These are phyloP conservation scores for Drosophila malerkotliana DNA, from an alignment of 1,140 invertebrate species.

Conservation along the genomic window DNA sequence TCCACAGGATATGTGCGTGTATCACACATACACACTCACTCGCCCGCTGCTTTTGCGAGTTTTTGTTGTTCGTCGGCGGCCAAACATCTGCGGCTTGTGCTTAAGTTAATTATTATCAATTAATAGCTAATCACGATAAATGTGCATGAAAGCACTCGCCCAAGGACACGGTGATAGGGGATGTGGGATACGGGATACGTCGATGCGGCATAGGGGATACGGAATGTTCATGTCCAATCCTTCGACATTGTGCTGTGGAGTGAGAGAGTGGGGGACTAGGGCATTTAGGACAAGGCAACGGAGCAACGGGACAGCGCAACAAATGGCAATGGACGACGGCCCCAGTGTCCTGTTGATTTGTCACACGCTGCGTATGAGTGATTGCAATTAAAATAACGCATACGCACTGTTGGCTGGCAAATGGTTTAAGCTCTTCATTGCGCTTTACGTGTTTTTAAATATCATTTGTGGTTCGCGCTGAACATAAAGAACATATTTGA, in stretches of 20 bases:
- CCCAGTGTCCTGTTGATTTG: conserved; percentile 68
- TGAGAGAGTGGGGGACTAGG: not conserved
- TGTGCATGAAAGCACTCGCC: conserved; percentile 68
- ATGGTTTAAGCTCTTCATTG: not conserved
- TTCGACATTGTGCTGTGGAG: not conserved
- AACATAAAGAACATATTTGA: no score
- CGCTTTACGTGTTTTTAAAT: not conserved
- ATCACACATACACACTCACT: not conserved
- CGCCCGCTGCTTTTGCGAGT: not conserved
- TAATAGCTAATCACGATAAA: conserved; percentile 82
- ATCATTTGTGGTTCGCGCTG: no score
- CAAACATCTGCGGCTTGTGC: conserved; percentile 69
- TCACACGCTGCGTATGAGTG: conserved; percentile 69
- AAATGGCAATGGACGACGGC: conserved; percentile 44
- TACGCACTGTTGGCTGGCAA: conserved; percentile 40
- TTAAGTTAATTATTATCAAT: conserved; percentile 82
- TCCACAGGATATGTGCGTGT: no score
- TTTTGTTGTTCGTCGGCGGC: conserved; percentile 11
- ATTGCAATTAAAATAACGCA: conserved; percentile 68
- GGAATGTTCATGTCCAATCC: conserved; percentile 11
- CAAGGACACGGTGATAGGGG: conserved; percentile 32
- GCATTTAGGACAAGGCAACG: conserved; percentile 26
- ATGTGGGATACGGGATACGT: conserved; percentile 6
- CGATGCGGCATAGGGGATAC: conserved; percentile 2
- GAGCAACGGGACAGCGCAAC: conserved; percentile 30